Percentiles rank a stretch among this genome's conserved stretches.
phyloP scores from a whole-genome alignment of 2,797 vertebrate species.

The Poecilia wingei region DNA sequence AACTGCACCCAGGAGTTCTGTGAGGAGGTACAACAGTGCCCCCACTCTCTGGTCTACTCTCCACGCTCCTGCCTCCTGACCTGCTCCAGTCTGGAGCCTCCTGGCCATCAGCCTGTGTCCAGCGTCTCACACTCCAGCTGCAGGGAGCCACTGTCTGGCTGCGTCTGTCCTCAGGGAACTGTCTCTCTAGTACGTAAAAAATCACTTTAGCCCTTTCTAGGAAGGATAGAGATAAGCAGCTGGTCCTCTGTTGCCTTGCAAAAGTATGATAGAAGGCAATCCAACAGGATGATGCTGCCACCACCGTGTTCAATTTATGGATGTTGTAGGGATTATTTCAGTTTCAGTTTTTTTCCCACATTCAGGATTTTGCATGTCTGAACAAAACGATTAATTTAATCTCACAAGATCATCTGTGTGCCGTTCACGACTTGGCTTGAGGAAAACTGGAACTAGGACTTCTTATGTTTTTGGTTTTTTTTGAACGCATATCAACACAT shows the following conservation, averaged over 20 bases:
- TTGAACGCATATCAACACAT: not conserved
- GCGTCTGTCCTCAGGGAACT: slow-evolving; percentile 86
- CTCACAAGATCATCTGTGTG: not conserved
- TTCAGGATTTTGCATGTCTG: not conserved
- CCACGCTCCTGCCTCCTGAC: slow-evolving; percentile 87
- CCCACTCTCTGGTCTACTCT: slow-evolving; percentile 80
- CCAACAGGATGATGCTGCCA: not conserved
- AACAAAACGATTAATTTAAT: not conserved
- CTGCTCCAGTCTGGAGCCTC: slow-evolving; percentile 79
- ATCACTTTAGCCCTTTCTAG: not conserved
- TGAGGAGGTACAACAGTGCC: slow-evolving; percentile 78
- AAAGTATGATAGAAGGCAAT: not conserved
- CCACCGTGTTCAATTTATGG: not conserved
- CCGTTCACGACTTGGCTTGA: too few relatives aligned
- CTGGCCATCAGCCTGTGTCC: slow-evolving; percentile 66
- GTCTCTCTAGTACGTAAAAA: slow-evolving; percentile 83
- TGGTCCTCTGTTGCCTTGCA: not conserved
- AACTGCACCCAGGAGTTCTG: slow-evolving; percentile 82
- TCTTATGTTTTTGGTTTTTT: not conserved
- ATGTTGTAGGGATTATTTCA: not conserved
- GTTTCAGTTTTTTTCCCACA: not conserved
- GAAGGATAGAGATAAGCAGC: not conserved
- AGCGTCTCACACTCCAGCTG: slow-evolving; percentile 68
- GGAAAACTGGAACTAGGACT: too few relatives aligned
- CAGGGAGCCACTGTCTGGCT: slow-evolving; percentile 78